Evolutionary conservation across 2,888 invertebrate genomes (phyloP), one percentile per base, ranked within the genome.

Genomic region (Lapara coniferarum): DNA sequence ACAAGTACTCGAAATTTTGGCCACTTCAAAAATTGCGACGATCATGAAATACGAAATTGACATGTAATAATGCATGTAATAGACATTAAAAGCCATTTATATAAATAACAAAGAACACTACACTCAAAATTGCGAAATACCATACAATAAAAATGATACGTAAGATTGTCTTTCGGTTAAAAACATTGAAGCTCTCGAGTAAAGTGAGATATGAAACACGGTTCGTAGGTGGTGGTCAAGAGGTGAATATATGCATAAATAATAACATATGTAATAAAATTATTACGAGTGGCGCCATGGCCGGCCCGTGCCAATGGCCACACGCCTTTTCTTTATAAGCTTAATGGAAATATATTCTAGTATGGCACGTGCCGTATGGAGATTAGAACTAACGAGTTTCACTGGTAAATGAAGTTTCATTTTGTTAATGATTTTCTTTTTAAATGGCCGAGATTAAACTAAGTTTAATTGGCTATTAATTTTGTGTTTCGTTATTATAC

Each of bases 191-290:
- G 37, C 68, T 56, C 66, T 37, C 63, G 19, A 63, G 57, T 66
- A 67, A 69, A 70, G 55, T 67, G 69, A 69, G 67, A 69, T 67
- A 37, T 66, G 58, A 67, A 67, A 59, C 19, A 49, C 69, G 16
- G 56, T 66, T 68, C 70, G 70, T 70, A 71, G 69, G 71, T 71
- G 71, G 72, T 63, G 68, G 57, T 69, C 69, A 67, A 67, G 57
- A 66, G 67, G 70, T 69, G 67, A 67, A 53, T 68, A 66, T 51
- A 68, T 69, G 56, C 72, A 72, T 72, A 70, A 69, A 72, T 69
- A 69, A 72, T 69, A 69, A 71, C 57, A 69, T 69, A 25, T 25
- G 25, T 25, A 52, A 71, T 67, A 68, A 69, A 70, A 70, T 67
- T 67, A 66, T 69, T 66, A 70, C 67, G 67, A 67, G 53, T 63